Conservation (phyloP, 2,888 invertebrate species). For the Idaea aversata region DNA sequence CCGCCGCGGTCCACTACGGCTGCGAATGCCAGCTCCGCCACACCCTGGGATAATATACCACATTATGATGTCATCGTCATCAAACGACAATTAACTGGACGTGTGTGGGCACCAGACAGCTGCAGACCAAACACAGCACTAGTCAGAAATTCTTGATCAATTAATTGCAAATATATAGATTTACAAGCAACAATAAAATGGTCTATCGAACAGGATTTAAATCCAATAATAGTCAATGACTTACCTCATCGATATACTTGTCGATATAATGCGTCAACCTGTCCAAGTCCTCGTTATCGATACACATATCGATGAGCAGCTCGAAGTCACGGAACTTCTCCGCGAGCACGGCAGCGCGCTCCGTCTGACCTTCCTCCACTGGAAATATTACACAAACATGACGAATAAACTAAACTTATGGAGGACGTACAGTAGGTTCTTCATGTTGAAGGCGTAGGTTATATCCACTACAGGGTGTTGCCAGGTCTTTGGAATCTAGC, state of each 20-base stretch:
- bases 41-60: slow-evolving; percentile 40
- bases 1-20: slow-evolving; percentile 32
- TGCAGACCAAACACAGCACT: no score
- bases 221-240: neutral
- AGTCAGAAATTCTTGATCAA: no score
- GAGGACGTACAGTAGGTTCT: no score
- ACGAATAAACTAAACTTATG: neutral
- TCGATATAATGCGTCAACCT: slow-evolving; percentile 57
- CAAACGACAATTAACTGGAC: no score
- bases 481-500: no score
- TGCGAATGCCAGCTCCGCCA: slow-evolving; percentile 52
- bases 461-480: no score
- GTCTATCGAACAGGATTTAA: no score
- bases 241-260: slow-evolving; percentile 62
- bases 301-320: slow-evolving; percentile 89
- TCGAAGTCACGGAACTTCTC: slow-evolving; percentile 95
- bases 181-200: no score
- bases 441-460: no score
- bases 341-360: slow-evolving; percentile 90
- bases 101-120: no score
- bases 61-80: no score
- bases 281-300: slow-evolving; percentile 84
- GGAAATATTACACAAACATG: slow-evolving; percentile 14
- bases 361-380: slow-evolving; percentile 89
- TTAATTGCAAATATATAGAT: no score